Percentiles rank a stretch among this genome's conserved stretches.
phyloP scores from a whole-genome alignment of 1,140 invertebrate genomes.

The Sitodiplosis mosellana region DNA sequence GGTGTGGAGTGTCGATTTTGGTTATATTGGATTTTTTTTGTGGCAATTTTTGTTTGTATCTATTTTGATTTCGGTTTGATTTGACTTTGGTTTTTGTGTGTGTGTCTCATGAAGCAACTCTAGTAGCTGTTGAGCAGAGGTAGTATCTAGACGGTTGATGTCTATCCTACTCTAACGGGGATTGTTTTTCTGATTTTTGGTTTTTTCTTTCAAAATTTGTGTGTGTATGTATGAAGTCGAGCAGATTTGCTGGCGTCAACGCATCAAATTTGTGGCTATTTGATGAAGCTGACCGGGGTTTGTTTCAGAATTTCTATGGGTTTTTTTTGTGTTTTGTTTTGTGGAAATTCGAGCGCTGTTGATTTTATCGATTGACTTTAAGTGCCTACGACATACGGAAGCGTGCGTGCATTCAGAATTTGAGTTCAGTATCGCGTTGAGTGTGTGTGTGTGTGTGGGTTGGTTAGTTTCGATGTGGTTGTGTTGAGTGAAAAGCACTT shows the following conservation, averaged over 20 bases:
- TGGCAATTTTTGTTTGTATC: neutral
- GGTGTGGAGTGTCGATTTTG: neutral
- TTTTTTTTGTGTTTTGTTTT: neutral
- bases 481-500: neutral
- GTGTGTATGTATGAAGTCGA: no score
- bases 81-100: neutral
- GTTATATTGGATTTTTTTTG: neutral
- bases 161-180: no score
- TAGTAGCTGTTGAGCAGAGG: neutral
- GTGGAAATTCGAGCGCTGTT: neutral
- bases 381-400: neutral
- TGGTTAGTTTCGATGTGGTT: neutral
- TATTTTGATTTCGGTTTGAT: neutral
- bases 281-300: no score
- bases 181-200: no score
- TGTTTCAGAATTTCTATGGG: no score
- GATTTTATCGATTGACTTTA: neutral
- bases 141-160: neutral
- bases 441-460: neutral
- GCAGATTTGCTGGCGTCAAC: no score
- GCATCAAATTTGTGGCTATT: no score
- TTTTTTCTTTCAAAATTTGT: no score
- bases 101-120: neutral
- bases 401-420: neutral
- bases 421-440: neutral